Percentiles rank a stretch among this genome's conserved stretches.
Conservation (phyloP, 2,113 vertebrate genomes). For the Harpagus bidentatus region DNA sequence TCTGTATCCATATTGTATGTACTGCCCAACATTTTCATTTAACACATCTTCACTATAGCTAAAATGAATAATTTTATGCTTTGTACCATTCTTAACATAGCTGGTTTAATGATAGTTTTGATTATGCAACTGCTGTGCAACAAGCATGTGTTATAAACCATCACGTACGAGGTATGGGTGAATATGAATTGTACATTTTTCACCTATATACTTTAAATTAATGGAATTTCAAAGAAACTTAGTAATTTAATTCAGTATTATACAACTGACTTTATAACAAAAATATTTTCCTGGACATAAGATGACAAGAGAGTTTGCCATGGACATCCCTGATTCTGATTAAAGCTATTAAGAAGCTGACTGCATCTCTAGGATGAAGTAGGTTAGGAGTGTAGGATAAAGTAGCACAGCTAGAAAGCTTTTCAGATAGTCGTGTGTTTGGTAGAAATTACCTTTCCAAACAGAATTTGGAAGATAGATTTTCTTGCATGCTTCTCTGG, state of each 20-base stretch:
- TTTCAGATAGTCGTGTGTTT: neutral
- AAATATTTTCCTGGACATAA: neutral
- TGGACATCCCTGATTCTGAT: neutral
- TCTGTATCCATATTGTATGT: neutral
- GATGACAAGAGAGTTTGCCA: neutral
- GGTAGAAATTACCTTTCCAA: neutral
- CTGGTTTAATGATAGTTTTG: neutral
- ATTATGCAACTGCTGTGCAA: neutral
- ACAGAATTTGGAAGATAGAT: neutral
- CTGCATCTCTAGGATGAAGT: neutral
- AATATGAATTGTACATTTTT: neutral
- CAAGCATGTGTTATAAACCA: neutral
- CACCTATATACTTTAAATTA: neutral
- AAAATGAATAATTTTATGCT: neutral
- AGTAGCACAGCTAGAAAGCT: neutral
- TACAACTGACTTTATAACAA: neutral
- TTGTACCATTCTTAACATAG: neutral
- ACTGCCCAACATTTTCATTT: neutral
- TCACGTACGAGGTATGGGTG: too few relatives aligned
- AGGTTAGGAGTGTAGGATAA: neutral
- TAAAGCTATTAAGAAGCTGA: neutral
- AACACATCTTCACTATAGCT: neutral
- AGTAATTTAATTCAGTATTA: neutral
- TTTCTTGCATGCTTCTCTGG: neutral
- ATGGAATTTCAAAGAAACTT: neutral